Evolutionary conservation across 2,113 vertebrate species (phyloP).

Genomic region (pig (Sus scrofa)): DNA sequence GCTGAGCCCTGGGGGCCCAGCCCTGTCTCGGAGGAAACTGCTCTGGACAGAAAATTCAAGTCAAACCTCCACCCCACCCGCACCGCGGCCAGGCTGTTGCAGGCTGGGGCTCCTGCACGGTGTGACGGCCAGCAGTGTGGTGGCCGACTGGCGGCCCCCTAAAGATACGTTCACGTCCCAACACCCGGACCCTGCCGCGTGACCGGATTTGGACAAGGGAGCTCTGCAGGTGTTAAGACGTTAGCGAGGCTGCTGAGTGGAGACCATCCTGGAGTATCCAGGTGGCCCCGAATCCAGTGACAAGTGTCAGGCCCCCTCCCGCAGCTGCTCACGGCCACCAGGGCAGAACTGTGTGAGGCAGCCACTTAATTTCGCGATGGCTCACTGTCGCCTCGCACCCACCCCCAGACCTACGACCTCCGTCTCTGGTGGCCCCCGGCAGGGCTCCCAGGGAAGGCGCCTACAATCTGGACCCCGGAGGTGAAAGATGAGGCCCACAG

Average conservation of each 20-base stretch:
- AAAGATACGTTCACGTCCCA: rapidly evolving
- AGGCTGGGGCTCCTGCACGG: rapidly evolving
- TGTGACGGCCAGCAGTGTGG: rapidly evolving
- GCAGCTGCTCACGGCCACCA: neutral
- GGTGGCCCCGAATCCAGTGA: neutral
- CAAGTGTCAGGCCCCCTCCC: neutral
- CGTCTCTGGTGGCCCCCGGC: neutral
- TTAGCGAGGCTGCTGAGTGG: neutral
- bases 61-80: neutral
- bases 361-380: neutral
- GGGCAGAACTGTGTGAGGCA: rapidly evolving
- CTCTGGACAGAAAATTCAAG: neutral
- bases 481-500: neutral
- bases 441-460: neutral
- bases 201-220: neutral
- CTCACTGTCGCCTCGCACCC: rapidly evolving
- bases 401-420: neutral
- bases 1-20: too few relatives aligned
- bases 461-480: neutral
- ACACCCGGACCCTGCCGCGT: rapidly evolving
- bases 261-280: too few relatives aligned
- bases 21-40: neutral
- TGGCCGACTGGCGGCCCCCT: rapidly evolving
- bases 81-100: rapidly evolving
- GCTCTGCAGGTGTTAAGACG: neutral